phyloP scores from a whole-genome alignment of 2,797 vertebrate species.

The Eremophila alpestris region DNA sequence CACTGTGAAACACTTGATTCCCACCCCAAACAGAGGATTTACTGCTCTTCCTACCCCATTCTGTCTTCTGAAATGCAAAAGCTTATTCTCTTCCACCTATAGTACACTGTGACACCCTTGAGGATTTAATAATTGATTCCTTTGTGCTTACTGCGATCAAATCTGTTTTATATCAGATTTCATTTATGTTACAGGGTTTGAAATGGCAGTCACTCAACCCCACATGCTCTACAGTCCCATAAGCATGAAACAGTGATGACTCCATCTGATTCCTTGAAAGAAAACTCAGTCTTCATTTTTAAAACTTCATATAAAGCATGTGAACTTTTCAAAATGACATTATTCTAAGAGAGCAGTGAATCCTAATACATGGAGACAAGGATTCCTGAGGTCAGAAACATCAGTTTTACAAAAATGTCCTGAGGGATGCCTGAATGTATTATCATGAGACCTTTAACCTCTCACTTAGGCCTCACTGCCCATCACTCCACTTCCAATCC shows the following conservation, averaged over 20 bases:
- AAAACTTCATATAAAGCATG: constrained; percentile 31
- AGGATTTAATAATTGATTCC: constrained; percentile 8
- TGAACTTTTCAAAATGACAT: constrained; percentile 66
- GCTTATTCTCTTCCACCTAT: neutral
- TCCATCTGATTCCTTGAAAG: constrained; percentile 43
- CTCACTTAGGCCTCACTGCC: constrained; percentile 56
- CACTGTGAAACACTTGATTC: neutral
- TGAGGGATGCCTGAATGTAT: constrained; percentile 63
- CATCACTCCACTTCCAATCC: constrained; percentile 68
- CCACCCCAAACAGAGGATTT: neutral
- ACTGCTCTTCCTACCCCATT: neutral
- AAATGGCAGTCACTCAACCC: neutral
- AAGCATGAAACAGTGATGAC: neutral
- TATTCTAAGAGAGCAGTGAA: constrained; percentile 64
- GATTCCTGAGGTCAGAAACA: constrained; percentile 69
- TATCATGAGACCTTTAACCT: constrained; percentile 72
- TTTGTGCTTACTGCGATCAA: neutral
- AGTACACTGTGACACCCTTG: neutral
- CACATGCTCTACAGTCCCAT: neutral
- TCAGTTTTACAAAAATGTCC: constrained; percentile 65
- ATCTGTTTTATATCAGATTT: neutral
- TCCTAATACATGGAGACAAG: constrained; percentile 58
- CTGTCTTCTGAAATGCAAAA: neutral
- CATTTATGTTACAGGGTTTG: neutral
- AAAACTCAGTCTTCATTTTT: constrained; percentile 13